Evolutionary conservation across 1,140 invertebrate genomes (phyloP), one percentile per base, ranked within the genome.

Genomic region (honey bee (Apis mellifera)): DNA sequence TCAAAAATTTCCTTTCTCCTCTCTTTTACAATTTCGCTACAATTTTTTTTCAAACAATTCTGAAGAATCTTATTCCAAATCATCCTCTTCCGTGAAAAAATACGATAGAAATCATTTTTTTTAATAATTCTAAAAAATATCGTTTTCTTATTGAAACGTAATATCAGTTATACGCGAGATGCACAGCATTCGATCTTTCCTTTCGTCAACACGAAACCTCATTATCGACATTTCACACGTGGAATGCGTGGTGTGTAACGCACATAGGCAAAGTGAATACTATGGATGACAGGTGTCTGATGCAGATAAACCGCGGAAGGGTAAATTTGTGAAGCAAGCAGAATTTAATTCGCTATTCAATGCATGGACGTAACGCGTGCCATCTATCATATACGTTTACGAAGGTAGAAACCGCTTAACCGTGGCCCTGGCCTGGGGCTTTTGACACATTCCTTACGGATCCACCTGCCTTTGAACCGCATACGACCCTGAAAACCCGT

Each of bases 371-470:
- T 55, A 68, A 55, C 50, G 75, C 21, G 75, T 19, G 26, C n/a
- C 64, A 68, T 78, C 64, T 78, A 78, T 78, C 75, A 78, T 78
- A 48, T n/a, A 54, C 59, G 23, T 42, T 52, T 59, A 15, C 78
- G 59, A 32, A 55, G 26, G 11, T 52, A 55, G 76, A 60, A 52
- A 21, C 77, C 42, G 68, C 68, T 62, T 73, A 73, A 57, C 55
- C 26, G 54, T 32, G 2, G 12, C 55, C 32, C 32, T 42, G 32
- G 32, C 32, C 8, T 9, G 54, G 26, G 19, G 71, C 54, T 76
- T 80, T 80, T 73, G 78, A 74, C 70, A 64, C 70, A 80, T 73
- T 80, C 70, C 78, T 80, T 80, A 73, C 70, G 21, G 70, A 80
- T 65, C 69, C 69, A 26, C 23, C 19, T 60, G 52, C 70, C 78